These are phyloP conservation scores for Cynopterus sphinx DNA, from an alignment of 2,797 vertebrate species.

Conservation along the genomic window DNA sequence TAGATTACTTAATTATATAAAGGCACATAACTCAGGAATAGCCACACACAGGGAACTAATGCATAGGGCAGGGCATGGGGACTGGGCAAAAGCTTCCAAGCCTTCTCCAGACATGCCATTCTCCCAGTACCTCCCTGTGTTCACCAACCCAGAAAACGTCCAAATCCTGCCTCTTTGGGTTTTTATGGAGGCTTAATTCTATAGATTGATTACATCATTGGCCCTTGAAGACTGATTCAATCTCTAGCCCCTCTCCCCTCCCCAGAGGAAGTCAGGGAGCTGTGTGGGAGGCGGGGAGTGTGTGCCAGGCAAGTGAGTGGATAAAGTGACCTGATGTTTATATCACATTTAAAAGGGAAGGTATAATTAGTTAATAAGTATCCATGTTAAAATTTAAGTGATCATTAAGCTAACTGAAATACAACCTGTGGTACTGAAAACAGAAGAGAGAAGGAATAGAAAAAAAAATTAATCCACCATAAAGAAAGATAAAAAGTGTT, in stretches of 20 bases:
- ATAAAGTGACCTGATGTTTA: not conserved
- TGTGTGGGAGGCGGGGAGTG: accelerated
- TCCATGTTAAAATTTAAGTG: not conserved
- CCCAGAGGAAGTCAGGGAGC: not conserved
- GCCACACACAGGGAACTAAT: not conserved
- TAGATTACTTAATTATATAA: not conserved
- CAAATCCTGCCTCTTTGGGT: not conserved
- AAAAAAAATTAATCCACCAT: not conserved
- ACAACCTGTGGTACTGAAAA: not conserved
- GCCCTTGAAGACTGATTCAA: not conserved
- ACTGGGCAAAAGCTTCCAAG: not conserved
- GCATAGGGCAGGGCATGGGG: not conserved
- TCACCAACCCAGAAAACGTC: not conserved
- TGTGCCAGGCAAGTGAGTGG: too few species aligned
- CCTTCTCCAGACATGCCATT: accelerated
- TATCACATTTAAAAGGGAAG: not conserved
- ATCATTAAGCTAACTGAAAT: not conserved
- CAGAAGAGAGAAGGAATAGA: not conserved
- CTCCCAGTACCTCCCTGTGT: not conserved
- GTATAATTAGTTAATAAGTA: not conserved
- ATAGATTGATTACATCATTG: not conserved
- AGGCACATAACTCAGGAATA: not conserved
- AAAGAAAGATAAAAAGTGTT: not conserved
- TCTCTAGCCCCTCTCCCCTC: not conserved
- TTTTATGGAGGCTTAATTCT: not conserved